These are phyloP conservation scores for Zoanthus solanderi DNA, from an alignment of 92 coral and sea anemone species.

Conservation along the genomic window DNA sequence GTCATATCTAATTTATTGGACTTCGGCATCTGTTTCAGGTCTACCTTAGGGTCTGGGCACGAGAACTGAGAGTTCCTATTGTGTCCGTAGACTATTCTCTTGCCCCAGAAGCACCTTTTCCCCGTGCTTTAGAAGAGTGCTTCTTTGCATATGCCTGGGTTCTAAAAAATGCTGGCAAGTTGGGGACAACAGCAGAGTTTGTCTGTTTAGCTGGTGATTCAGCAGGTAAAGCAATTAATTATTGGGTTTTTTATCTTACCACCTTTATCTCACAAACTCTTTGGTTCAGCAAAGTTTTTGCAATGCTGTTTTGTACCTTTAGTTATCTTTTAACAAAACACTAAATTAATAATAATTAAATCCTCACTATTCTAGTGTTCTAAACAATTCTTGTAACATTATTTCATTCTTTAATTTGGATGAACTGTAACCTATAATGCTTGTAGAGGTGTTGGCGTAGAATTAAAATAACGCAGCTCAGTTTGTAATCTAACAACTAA, in stretches of 20 bases:
- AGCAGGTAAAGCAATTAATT: constrained; percentile 76
- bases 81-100: constrained; percentile 92
- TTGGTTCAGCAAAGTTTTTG: too few species aligned
- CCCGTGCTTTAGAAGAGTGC: constrained; percentile 96
- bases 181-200: constrained; percentile 86
- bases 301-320: neutral
- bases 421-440: too few species aligned
- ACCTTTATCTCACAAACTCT: neutral
- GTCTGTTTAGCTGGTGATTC: constrained; percentile 95
- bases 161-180: constrained; percentile 79
- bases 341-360: neutral
- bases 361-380: neutral
- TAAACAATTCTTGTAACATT: too few species aligned
- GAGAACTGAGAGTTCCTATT: constrained; percentile 88
- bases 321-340: neutral
- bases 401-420: too few species aligned
- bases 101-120: constrained; percentile 97
- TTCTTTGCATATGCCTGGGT: constrained; percentile 97
- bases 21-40: constrained; percentile 60
- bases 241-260: neutral
- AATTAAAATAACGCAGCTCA: too few species aligned
- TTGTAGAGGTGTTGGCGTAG: too few species aligned
- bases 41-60: constrained; percentile 93
- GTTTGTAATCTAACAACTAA: too few species aligned
- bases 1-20: neutral